Conservation (phyloP, 2,113 vertebrate species). For the Ctenodactylus gundi region DNA sequence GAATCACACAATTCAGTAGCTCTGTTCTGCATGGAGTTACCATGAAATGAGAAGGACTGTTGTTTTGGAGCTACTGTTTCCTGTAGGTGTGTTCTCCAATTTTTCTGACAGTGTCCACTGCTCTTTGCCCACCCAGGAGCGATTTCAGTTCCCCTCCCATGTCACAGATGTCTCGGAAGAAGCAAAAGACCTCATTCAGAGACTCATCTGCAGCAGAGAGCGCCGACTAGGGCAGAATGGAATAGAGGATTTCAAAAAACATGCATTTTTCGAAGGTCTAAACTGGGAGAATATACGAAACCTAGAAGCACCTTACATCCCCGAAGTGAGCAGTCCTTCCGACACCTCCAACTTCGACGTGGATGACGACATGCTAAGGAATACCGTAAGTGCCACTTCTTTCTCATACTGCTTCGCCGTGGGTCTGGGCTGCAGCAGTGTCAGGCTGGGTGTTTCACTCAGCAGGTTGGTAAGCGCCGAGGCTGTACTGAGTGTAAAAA, state of each 20-base stretch:
- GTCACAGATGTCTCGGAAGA: conserved; percentile 94
- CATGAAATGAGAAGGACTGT: accelerated
- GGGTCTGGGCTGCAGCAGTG: accelerated
- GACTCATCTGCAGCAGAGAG: conserved; percentile 94
- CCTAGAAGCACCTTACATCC: conserved; percentile 95
- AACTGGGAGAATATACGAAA: conserved; percentile 96
- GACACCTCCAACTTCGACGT: conserved; percentile 99
- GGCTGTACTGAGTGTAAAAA: accelerated
- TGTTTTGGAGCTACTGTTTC: neutral
- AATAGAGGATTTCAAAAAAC: conserved; percentile 94
- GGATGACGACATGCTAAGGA: conserved; percentile 96
- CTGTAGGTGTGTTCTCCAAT: accelerated
- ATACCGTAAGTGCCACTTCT: conserved; percentile 86
- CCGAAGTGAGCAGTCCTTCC: conserved; percentile 97
- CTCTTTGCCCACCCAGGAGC: conserved; percentile 85
- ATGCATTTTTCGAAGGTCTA: conserved; percentile 93
- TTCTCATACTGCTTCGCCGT: accelerated
- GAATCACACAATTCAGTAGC: neutral
- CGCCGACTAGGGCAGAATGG: conserved; percentile 93
- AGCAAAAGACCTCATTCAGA: conserved; percentile 96
- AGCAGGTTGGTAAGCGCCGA: accelerated
- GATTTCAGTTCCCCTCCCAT: conserved; percentile 97
- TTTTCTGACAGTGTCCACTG: neutral
- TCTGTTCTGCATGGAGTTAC: neutral
- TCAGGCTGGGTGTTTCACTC: accelerated